phyloP scores from a whole-genome alignment of 1,140 invertebrate genomes.

The Lasaia peninsularis region DNA sequence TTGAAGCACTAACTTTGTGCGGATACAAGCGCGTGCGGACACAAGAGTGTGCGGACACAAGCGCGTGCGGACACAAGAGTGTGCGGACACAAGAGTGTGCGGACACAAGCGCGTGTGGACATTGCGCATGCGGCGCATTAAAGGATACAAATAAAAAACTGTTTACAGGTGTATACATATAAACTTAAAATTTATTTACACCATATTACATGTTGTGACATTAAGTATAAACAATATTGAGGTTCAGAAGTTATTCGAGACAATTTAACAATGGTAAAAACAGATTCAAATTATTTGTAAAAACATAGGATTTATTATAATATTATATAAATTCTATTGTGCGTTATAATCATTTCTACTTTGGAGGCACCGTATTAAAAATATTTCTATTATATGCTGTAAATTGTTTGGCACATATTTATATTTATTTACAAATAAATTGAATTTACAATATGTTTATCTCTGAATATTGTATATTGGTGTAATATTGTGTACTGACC shows the following conservation, averaged over 20 bases:
- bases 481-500: conserved; percentile 49
- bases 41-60: too few species aligned
- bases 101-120: too few species aligned
- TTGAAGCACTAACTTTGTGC: too few species aligned
- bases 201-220: conserved; percentile 68
- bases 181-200: conserved; percentile 76
- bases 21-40: too few species aligned
- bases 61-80: too few species aligned
- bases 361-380: background rate
- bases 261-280: conserved; percentile 15
- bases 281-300: conserved; percentile 3
- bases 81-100: too few species aligned
- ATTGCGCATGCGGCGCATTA: too few species aligned
- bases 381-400: too few species aligned
- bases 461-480: conserved; percentile 42
- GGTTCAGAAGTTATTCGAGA: conserved; percentile 35
- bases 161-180: conserved; percentile 71
- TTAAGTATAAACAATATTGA: conserved; percentile 38
- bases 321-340: background rate
- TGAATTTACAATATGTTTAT: conserved; percentile 10
- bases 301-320: background rate
- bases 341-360: background rate
- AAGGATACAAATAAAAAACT: conserved; percentile 45
- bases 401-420: conserved; percentile 45
- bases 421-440: conserved; percentile 16